Base-by-base conservation (phyloP, 1,140 invertebrate genomes). In the Drosophila ficusphila region DNA sequence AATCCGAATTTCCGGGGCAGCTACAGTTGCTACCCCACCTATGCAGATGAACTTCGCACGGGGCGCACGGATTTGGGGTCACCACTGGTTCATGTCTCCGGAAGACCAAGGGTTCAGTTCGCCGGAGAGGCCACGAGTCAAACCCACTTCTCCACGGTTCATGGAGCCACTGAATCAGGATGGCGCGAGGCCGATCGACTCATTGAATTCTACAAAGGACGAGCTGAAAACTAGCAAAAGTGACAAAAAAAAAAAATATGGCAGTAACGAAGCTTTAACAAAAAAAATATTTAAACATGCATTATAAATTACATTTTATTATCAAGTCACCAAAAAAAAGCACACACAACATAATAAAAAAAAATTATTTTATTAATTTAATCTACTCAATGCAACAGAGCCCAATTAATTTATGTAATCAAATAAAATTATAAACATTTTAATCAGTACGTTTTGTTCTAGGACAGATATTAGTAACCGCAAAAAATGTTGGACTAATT, bases 111-210 rank as follows among this genome's bases (percentile, higher is more conserved):
- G n/a, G 73, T 96, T 5, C 92, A 95, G 56, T 96, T 96, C 83
- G 95, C 94, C 11, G 95, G 95, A 0, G 95, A 96, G 92, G 95
- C 95, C 0, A 94, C 95, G 0, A 94, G 94, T 49, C 90, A 93
- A 16, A 92, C 93, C 51, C 94, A 93, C 83, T 96, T 94, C 82
- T 94, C 94, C 2, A 95, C 95, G 1, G 96, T 96, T 1, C 96
- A 97, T 90, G 96, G 96, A 4, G 97, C 96, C 2, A 92, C 96
- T 1, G 95, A 96, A 90, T 93, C 94, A 19, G 96, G 96, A 1
- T 95, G 94, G 91, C 92, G 96, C 48, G 96, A 97, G 91, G 96
- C 96, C 1, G 93, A 96, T 42, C 79, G 90, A 0, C 64, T 91
- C 2, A 70, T 72, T 29, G 49, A 67, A 19, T 89, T 73, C 21